Conservation (phyloP, 2,888 invertebrate species). For the Rhagonycha fulva region DNA sequence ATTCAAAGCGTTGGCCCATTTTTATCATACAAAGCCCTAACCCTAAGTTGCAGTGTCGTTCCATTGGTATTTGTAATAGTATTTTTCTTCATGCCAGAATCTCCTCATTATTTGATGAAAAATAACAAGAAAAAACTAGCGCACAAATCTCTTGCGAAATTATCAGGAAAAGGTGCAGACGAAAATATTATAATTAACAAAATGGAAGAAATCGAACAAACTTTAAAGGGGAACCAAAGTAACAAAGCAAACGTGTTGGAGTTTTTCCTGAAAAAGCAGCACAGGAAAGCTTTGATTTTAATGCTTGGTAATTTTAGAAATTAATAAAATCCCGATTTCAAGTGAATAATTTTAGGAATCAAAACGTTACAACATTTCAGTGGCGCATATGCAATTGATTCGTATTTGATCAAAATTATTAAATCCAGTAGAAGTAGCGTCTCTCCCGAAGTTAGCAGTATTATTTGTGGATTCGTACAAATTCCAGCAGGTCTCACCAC, state of each 20-base stretch:
- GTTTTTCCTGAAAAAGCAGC: neutral
- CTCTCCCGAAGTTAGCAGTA: conserved; percentile 61
- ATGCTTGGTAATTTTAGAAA: neutral
- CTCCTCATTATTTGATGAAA: conserved; percentile 55
- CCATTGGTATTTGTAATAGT: conserved; percentile 48
- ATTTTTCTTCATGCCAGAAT: conserved; percentile 54
- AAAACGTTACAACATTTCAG: conserved; percentile 65
- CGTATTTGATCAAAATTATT: conserved; percentile 65
- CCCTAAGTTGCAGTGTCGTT: conserved; percentile 45
- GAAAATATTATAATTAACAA: conserved; percentile 49
- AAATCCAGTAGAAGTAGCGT: conserved; percentile 58
- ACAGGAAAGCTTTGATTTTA: neutral
- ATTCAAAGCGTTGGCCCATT: conserved; percentile 51
- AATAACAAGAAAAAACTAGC: conserved; percentile 47
- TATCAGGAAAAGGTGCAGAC: conserved; percentile 40
- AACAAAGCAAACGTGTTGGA: neutral
- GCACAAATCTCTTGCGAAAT: neutral
- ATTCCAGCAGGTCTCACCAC: conserved; percentile 56
- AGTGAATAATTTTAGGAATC: conserved; percentile 51
- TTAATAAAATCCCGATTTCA: neutral
- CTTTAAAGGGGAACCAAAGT: neutral
- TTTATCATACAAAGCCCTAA: conserved; percentile 47
- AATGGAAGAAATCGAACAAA: conserved; percentile 12
- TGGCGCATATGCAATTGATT: conserved; percentile 63
- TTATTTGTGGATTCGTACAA: conserved; percentile 63